A percentile compares a stretch with the other conserved stretches of the same genome.
These are phyloP conservation scores for Cuniculus paca DNA, from an alignment of 2,797 vertebrate species.

Conservation along the genomic window DNA sequence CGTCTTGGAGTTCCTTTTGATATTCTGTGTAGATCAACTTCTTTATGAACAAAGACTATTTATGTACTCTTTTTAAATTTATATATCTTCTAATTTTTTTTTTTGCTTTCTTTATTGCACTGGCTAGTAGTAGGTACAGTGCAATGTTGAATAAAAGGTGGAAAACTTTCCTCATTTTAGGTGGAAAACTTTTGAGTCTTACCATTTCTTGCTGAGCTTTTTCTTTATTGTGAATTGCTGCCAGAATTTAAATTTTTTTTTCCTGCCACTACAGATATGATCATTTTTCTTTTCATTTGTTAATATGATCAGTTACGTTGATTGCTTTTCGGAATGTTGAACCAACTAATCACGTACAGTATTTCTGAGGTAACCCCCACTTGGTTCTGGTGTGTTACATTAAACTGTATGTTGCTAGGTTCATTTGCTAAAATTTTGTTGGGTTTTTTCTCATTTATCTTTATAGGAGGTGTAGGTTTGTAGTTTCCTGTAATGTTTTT, in stretches of 20 bases:
- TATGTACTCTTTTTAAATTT: conserved; percentile 3
- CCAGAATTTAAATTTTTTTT: conserved; percentile 5
- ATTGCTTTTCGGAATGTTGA: not conserved
- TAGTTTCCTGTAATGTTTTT: not conserved
- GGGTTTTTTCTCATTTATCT: not conserved
- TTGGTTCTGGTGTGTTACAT: not conserved
- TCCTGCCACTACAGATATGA: not conserved
- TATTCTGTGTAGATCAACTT: not conserved
- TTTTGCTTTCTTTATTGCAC: conserved; percentile 22
- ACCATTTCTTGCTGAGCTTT: not conserved
- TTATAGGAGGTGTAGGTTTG: not conserved
- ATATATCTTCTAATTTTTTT: not conserved
- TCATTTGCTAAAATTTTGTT: not conserved
- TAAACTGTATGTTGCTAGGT: not conserved
- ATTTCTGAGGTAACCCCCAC: not conserved
- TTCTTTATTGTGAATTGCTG: not conserved
- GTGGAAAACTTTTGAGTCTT: not conserved
- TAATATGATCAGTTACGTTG: not conserved
- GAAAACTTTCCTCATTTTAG: not conserved
- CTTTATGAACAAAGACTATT: not conserved
- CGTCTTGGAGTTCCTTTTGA: not conserved
- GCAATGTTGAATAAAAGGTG: not conserved
- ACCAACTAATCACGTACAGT: not conserved
- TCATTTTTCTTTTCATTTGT: not conserved
- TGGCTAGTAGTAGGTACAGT: not conserved